Evolutionary conservation across 2,888 invertebrate species (phyloP).

Genomic region (Troglohyphantes excavatus): DNA sequence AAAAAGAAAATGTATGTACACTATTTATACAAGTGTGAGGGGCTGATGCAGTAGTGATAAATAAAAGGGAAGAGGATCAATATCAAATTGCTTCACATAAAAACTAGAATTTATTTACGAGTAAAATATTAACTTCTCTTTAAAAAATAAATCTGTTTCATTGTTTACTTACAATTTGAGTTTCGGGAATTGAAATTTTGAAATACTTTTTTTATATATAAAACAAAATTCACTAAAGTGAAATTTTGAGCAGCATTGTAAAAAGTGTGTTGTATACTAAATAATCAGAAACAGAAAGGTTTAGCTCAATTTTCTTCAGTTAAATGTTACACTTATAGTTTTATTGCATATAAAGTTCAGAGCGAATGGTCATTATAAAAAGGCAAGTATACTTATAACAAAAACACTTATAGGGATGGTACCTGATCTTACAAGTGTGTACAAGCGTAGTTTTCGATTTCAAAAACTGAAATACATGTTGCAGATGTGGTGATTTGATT

Average conservation of each 20-base stretch:
- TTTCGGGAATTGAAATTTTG: background rate
- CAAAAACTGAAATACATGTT: no score
- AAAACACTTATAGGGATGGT: no score
- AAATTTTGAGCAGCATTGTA: conserved; percentile 8
- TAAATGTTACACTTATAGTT: no score
- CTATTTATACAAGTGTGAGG: background rate
- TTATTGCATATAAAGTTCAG: no score
- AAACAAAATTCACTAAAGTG: conserved; percentile 5
- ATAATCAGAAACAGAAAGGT: no score
- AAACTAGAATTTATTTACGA: conserved; percentile 35
- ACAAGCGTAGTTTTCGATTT: no score
- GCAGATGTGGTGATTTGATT: no score
- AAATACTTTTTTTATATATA: background rate
- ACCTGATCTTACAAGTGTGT: no score
- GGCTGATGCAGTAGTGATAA: conserved; percentile 4
- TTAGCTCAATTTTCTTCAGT: no score
- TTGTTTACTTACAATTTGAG: conserved; percentile 10
- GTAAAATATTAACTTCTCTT: conserved; percentile 49
- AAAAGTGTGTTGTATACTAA: background rate
- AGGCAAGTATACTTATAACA: no score
- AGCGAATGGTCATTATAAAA: no score
- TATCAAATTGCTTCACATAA: conserved; percentile 24
- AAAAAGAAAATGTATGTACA: conserved; percentile 38
- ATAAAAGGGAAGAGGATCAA: conserved; percentile 16
- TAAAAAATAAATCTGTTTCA: conserved; percentile 47